Evolutionary conservation across 2,113 vertebrate genomes (phyloP).

Genomic region (Rafetus swinhoei): DNA sequence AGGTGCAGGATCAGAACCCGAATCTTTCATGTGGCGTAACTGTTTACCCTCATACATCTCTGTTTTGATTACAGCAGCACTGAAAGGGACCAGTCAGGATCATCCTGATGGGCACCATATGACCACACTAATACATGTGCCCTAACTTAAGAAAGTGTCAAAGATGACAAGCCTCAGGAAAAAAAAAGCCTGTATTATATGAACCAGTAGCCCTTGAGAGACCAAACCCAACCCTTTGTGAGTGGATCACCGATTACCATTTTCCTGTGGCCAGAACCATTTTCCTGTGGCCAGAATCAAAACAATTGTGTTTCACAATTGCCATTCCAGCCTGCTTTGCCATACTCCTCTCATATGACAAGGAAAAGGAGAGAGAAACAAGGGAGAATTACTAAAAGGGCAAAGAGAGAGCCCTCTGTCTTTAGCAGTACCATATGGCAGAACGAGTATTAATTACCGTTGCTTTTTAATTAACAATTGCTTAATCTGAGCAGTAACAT

Average conservation of each 20-base stretch:
- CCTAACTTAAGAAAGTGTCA: not conserved
- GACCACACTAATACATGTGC: not conserved
- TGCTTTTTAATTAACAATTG: constrained; percentile 82
- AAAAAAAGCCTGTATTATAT: not conserved
- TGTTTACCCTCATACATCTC: not conserved
- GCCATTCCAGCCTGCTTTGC: constrained; percentile 19
- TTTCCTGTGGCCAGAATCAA: not conserved
- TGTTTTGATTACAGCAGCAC: accelerated
- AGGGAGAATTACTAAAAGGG: not conserved
- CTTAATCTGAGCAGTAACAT: constrained; percentile 78
- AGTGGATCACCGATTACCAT: constrained; percentile 34
- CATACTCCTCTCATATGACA: constrained; percentile 27
- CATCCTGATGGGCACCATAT: not conserved
- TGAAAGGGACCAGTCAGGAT: not conserved
- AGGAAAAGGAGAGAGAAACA: constrained; percentile 11
- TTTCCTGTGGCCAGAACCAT: too few species aligned
- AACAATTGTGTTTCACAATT: not conserved
- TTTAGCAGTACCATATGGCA: constrained; percentile 76
- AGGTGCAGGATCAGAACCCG: not conserved
- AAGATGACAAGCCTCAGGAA: not conserved
- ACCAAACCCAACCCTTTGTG: not conserved
- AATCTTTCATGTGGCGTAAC: not conserved
- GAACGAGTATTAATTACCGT: constrained; percentile 77
- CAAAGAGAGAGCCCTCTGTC: constrained; percentile 66
- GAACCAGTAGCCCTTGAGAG: constrained; percentile 22